Base-by-base conservation (phyloP, 2,888 invertebrate species). In the Diploptera punctata region DNA sequence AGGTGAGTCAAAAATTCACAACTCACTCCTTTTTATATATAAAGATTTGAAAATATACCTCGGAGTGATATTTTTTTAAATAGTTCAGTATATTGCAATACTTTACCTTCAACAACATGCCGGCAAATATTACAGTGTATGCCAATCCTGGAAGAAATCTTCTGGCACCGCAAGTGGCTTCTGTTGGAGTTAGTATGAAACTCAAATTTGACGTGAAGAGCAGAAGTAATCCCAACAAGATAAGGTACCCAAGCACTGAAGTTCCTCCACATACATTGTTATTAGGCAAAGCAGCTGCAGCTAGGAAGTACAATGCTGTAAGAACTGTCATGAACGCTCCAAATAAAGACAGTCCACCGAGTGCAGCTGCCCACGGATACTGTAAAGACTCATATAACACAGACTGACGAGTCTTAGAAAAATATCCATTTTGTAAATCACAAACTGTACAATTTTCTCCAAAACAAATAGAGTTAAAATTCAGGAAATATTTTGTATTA, bases 181-280 rank as follows among this genome's bases (percentile, higher is more conserved):
- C 78, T 0, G 80, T 80, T 4, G 83, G 81, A 67, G 74, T 70
- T 49, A 76, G 26, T 10, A 77, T 70, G 62, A 76, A 75, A 24
- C 73, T 73, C 21, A 77, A 67, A 54, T 74, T 74, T 47, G 82
- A 78, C 2, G 80, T 79, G 75, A 82, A 84, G 72, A 84, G 76
- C 16, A 82, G 75, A 26, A 84, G 77, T 70, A 84, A 78, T 16
- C 84, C 84, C 60, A 83, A 79, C 18, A 82, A 78, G 26, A 84
- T 80, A 74, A 83, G 79, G 78, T 82, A 84, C 2, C 83, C 84
- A 2, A 85, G 77, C n/a, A 83, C 79, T 0, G 83, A 77, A 10
- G 75, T 74, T 38, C 71, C 74, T 31, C 70, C 73, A 26, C 72
- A 57, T 21, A 72, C 62, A 61, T 74, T 70, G 43, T 60, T 71